Evolutionary conservation across 2,797 vertebrate genomes (phyloP), one percentile per base, ranked within the genome.

Genomic region (Staurois parvus): DNA sequence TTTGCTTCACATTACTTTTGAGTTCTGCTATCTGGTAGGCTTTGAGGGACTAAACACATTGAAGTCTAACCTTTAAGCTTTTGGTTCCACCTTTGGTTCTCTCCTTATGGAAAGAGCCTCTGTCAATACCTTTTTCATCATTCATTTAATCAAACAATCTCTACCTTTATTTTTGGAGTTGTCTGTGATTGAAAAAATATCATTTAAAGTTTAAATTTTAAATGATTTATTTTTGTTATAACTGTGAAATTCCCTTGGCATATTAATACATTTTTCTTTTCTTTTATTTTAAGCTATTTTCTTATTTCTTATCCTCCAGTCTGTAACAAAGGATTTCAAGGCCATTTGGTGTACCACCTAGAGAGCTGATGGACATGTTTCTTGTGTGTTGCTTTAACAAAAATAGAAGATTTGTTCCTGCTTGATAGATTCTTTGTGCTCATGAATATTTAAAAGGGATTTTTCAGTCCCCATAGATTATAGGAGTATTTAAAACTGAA

Each of bases 381-480:
- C 72, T 76, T 37, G 42, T 69, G 79, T 85, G 84, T 81, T 77
- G 66, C 73, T 66, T 82, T 81, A 86, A 72, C 79, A 77, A 86
- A 81, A 82, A 86, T 82, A 86, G 73, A 81, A 81, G 79, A 85
- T 86, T 82, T 76, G 74, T 76, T 82, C 70, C 62, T 86, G 85
- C 79, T 82, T 86, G 85, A 86, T 77, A 66, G 79, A 81, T 70
- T 84, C 83, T 84, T 84, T 85, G 78, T 76, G 70, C 76, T 85
- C 73, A 85, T 85, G 84, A 85, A 85, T 85, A 85, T 85, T 85
- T 85, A 81, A 76, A 81, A 81, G 72, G 48, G 79, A 76, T 81
- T 68, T 62, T 85, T 73, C 42, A 69, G 84, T 74, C 84, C 74
- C 72, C 21, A 37, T 19, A 81, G 84, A 85, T 81, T 81, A 85